Evolutionary conservation across 1,140 invertebrate genomes (phyloP), one percentile per base, ranked within the genome.

Genomic region (Agrypnia vestita): DNA sequence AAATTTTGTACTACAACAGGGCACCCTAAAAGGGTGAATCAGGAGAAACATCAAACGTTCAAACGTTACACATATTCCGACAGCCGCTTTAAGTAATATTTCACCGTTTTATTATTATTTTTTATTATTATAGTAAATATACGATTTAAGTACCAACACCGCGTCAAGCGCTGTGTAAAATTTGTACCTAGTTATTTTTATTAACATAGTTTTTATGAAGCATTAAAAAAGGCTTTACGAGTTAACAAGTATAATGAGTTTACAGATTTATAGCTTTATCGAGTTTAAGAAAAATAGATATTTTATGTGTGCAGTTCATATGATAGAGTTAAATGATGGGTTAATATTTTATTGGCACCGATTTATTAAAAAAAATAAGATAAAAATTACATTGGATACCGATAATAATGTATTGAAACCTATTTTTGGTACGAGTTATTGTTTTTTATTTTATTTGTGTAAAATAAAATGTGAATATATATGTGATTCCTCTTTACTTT

Each of bases 241-340:
- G 13, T 19, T 74, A 71, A 49, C 67, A 53, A 71, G 44, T 71
- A 51, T 71, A 71, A 71, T 71, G 67, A 71, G 47, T 51, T 71
- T 53, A 49, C 67, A 49, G 46, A 71, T 71, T 71, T 71, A 71
- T 51, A 47, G 47, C 47, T 13, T 8, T 21, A 25, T 62, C 17
- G 67, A 71, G 46, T 21, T 21, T 51, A 25, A 64, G 15, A 11
- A 64, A 64, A 35, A 43, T 35, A 35, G 25, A 35, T 3, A 35
- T 35, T 35, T 35, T 35, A 35, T 35, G 1, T 35, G 1, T 35
- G 6, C 25, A 35, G 6, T 35, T 35, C n/a, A 35, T 35, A 35
- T 64, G 61, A 21, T 19, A 43, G 19, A 64, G 12, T 64, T 64
- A 64, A 6, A 35, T 35, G 25, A 3, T 35, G 1, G 25, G 6